phyloP scores from a whole-genome alignment of 53 echinoderm and acorn worm genomes.

The Actinopyga echinites region DNA sequence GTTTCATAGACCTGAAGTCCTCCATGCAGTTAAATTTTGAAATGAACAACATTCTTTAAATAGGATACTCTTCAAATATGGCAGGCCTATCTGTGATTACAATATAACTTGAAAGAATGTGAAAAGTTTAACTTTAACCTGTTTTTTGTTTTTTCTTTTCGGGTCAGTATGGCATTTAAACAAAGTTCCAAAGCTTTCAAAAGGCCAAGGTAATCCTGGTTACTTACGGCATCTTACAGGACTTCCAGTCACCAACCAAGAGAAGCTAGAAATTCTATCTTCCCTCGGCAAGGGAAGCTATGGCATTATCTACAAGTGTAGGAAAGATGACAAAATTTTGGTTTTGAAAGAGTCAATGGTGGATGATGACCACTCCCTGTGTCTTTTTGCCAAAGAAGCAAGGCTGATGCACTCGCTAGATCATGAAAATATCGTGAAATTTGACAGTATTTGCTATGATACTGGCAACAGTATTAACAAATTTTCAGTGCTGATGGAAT shows the following conservation, averaged over 20 bases:
- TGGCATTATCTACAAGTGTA: neutral
- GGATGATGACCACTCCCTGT: neutral
- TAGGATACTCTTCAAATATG: too few species aligned
- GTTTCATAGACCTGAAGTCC: too few species aligned
- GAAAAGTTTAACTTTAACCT: too few species aligned
- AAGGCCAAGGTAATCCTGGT: neutral
- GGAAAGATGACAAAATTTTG: neutral
- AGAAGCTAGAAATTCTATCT: neutral
- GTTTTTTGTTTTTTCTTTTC: too few species aligned
- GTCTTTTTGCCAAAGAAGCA: neutral
- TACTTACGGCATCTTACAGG: neutral
- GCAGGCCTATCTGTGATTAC: too few species aligned
- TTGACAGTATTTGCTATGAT: neutral
- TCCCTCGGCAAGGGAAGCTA: neutral
- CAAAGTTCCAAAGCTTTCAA: neutral
- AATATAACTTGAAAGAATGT: too few species aligned
- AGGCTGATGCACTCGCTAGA: neutral
- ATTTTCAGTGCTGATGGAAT: neutral
- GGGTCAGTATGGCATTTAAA: too few species aligned
- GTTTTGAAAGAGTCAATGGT: neutral
- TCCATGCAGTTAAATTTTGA: too few species aligned
- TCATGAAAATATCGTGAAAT: conserved; percentile 8
- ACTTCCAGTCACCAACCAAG: neutral
- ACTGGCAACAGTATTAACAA: neutral
- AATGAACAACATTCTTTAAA: too few species aligned